Base-by-base conservation (phyloP, 1,140 invertebrate genomes). In the Euglossa dilemma region DNA sequence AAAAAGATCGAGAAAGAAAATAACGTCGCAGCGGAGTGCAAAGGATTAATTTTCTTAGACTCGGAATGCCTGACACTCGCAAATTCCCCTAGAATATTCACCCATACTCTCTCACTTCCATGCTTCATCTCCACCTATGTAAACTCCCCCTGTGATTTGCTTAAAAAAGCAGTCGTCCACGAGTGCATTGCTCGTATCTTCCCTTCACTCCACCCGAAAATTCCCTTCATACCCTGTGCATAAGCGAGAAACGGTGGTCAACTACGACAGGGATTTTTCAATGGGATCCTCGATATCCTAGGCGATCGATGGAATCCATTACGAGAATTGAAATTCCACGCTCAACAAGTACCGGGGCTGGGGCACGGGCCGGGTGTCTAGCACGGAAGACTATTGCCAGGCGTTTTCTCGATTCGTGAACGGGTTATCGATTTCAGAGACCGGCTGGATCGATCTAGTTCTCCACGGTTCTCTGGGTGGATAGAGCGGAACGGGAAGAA, bases 301-400 rank as follows among this genome's bases (percentile, higher is more conserved):
- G n/a, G 2, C 50, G 63, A 67, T 82, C 73, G 80, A 82, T 82
- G 72, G 73, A 76, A 67, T 76, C 72, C 72, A 82, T 82, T 76
- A 82, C 61, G 72, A 66, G 63, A 82, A 82, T 82, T 82, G 80
- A 67, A 82, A 82, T 82, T 82, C 80, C 72, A 54, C n/a, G 72
- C 52, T 82, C 80, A 82, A 76, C 80, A 82, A 82, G 72, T 82
- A 76, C 61, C 54, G 18, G 23, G 59, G 45, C 25, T 36, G 36
- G 54, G 16, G 20, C n/a, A 50, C 54, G 72, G 25, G 59, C 52
- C 36, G 36, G 36, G 36, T 12, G 18, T 47, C 36, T 20, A 23
- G 69, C 70, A 47, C 18, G 54, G 36, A 56, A 45, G 59, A 50
- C 56, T n/a, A 8, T 45, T 20, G 16, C 57, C 77, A 67, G 64